Base-by-base conservation (phyloP, 2,888 invertebrate species). In the Sisyra nigra region DNA sequence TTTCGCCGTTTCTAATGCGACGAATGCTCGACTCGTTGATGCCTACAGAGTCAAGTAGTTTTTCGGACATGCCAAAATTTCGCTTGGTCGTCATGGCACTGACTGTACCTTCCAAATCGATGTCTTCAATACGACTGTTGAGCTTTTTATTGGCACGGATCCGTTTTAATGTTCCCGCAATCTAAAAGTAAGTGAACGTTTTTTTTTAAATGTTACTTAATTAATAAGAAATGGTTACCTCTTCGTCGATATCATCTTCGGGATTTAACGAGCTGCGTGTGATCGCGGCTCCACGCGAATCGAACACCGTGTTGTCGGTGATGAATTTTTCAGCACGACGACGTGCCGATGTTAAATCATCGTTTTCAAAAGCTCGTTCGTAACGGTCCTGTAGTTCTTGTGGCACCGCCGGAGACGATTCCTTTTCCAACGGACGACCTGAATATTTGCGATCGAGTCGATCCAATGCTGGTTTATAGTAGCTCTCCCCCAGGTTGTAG, bases 401-500 rank as follows among this genome's bases (percentile, higher is more conserved):
- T 13, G 57, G 51, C 17, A 56, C 36, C 1, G 52, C 50, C 2
- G 55, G 46, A 33, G 50, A 44, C 34, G 47, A 36, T 10, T 45
- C 53, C 5, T 53, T 50, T 2, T 48, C 63, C 54, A 58, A 48
- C 7, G 69, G 67, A 45, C 71, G 64, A 42, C 67, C 67, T 48
- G 68, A 67, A 55, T 72, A 71, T 62, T 83, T 84, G 50, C 78
- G 73, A 58, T 85, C 83, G 50, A 85, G 62, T 45, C 78, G 71
- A 58, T 84, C 82, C 38, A 85, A 64, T 49, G 83, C 77, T 9
- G 82, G 75, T 52, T 76, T 77, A 68, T 87, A 87, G 60, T 84
- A 83, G 54, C 80, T 81, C 63, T 86, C 81, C 44, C 85, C 85
- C 57, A 82, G 80, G 63, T 81, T 77, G 66, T 84, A 86, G 62